Evolutionary conservation across 2,797 vertebrate genomes (phyloP).

Genomic region (Zenarchopterus dispar): DNA sequence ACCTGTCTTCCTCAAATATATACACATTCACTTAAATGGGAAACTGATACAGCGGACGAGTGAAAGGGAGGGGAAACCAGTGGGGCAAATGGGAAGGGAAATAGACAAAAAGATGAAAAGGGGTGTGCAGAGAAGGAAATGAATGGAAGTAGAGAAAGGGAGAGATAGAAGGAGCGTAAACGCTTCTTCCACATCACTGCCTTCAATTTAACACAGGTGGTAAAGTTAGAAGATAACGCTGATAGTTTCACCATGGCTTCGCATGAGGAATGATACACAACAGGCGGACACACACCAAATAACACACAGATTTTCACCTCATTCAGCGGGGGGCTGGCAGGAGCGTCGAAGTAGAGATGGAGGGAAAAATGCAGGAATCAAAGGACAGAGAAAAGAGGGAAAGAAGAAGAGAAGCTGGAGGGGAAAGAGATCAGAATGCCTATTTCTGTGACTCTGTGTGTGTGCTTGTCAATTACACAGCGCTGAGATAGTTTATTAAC

Average conservation of each 20-base stretch:
- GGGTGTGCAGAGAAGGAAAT: constrained; percentile 32
- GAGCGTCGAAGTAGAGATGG: constrained; percentile 53
- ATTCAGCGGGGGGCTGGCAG: constrained; percentile 60
- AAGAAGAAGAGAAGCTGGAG: constrained; percentile 34
- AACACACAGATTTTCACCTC: constrained; percentile 35
- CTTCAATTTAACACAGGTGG: constrained; percentile 85
- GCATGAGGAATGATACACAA: constrained; percentile 73
- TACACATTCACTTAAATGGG: constrained; percentile 38
- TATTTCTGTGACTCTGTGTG: constrained; percentile 45
- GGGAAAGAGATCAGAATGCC: constrained; percentile 55
- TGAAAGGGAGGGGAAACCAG: constrained; percentile 29
- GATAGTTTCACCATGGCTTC: constrained; percentile 70
- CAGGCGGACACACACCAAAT: constrained; percentile 29
- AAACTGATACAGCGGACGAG: constrained; percentile 42
- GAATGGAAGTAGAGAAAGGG: constrained; percentile 40
- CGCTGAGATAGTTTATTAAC: constrained; percentile 72
- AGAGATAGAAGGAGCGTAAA: constrained; percentile 65
- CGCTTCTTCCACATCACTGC: constrained; percentile 84
- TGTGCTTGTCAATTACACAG: constrained; percentile 49
- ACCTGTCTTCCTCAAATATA: constrained; percentile 10
- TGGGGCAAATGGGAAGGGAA: constrained; percentile 45
- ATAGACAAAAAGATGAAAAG: constrained; percentile 43
- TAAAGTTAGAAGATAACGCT: constrained; percentile 83
- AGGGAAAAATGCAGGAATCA: constrained; percentile 52
- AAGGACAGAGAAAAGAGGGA: constrained; percentile 51